Evolutionary conservation across 2,113 vertebrate species (phyloP).

Genomic region (Cyprinodon brontotheroides): DNA sequence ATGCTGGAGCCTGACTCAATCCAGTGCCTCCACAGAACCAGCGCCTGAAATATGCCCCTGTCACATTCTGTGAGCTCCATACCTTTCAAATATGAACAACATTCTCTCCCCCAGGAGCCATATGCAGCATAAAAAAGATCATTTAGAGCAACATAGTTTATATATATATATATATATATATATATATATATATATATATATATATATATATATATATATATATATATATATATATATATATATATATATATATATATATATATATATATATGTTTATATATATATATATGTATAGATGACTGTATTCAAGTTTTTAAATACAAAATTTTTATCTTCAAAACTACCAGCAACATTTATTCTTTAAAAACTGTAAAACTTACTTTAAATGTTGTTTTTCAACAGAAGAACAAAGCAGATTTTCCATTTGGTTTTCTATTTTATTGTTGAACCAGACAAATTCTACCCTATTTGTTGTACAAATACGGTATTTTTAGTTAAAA

Average conservation of each 20-base stretch:
- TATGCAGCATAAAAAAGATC: conserved; percentile 40
- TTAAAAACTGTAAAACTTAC: neutral
- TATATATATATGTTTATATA: too few relatives aligned
- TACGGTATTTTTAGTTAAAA: neutral
- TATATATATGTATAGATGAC: too few relatives aligned
- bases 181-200: neutral
- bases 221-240: neutral
- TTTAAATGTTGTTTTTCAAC: too few relatives aligned
- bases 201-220: too few relatives aligned
- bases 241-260: neutral
- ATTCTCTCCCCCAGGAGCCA: conserved; percentile 14
- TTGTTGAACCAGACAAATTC: neutral
- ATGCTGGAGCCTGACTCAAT: conserved; percentile 75
- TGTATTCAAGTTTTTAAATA: neutral
- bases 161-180: neutral
- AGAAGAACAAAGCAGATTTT: neutral
- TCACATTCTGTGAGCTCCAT: conserved; percentile 62
- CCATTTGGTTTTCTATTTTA: neutral
- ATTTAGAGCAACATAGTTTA: neutral
- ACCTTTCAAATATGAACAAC: conserved; percentile 36
- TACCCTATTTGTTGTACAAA: neutral
- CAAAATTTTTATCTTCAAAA: neutral
- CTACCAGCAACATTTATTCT: neutral
- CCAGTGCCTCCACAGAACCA: conserved; percentile 65
- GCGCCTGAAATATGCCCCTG: conserved; percentile 64